phyloP scores from a whole-genome alignment of 2,888 invertebrate genomes.

The Siphlonurus alternatus region DNA sequence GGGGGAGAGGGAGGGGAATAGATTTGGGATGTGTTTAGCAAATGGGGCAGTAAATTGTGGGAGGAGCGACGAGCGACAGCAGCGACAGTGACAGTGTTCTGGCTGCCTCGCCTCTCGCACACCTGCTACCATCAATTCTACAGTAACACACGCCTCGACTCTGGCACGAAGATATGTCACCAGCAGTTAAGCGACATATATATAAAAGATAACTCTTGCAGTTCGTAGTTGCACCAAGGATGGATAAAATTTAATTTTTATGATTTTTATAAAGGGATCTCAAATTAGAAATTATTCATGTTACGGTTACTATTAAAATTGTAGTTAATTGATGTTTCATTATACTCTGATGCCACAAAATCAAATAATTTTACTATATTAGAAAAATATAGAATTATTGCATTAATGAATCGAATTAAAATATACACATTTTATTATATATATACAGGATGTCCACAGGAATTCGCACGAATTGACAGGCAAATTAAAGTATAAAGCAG shows the following conservation, averaged over 20 bases:
- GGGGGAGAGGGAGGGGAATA: neutral
- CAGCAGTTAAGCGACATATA: neutral
- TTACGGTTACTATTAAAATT: too few species aligned
- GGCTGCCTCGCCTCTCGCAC: neutral
- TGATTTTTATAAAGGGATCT: too few species aligned
- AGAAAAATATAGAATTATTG: too few species aligned
- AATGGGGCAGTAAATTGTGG: slow-evolving; percentile 1
- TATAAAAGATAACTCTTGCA: neutral
- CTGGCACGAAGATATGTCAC: neutral
- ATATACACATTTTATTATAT: neutral
- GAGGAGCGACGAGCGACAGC: neutral
- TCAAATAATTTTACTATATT: too few species aligned
- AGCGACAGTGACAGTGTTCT: neutral
- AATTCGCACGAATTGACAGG: too few species aligned
- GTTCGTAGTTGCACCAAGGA: neutral
- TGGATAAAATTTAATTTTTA: neutral
- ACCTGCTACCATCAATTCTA: neutral
- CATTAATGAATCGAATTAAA: neutral
- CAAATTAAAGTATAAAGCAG: too few species aligned
- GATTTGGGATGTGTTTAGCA: neutral
- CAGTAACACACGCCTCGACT: neutral
- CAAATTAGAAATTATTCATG: too few species aligned
- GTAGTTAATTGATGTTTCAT: neutral
- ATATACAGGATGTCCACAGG: too few species aligned
- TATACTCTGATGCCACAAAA: too few species aligned